phyloP scores from a whole-genome alignment of 2,113 vertebrate genomes.

The Epinephelus lanceolatus region DNA sequence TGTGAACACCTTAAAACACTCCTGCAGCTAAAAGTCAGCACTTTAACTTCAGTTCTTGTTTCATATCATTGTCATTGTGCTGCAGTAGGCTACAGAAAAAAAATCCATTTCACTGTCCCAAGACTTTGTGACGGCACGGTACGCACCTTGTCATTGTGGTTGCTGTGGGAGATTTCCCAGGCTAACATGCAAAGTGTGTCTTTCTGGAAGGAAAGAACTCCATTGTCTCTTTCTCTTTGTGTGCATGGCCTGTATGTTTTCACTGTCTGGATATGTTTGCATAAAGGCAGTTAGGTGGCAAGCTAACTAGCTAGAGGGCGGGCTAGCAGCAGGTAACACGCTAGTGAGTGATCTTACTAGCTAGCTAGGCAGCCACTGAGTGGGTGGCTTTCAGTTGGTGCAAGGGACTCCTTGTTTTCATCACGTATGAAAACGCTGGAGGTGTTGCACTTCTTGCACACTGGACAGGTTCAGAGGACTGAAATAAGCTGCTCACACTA shows the following conservation, averaged over 20 bases:
- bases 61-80: background rate
- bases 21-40: background rate
- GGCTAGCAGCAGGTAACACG: background rate
- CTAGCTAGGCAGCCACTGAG: background rate
- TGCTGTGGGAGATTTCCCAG: background rate
- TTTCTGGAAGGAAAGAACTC: background rate
- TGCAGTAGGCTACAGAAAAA: background rate
- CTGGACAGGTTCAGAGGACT: background rate
- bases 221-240: background rate
- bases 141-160: background rate
- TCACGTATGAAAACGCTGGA: background rate
- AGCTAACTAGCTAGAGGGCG: background rate
- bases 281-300: background rate
- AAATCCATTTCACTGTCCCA: background rate
- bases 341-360: background rate
- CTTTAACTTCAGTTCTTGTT: slow-evolving; percentile 13
- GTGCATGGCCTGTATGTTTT: slow-evolving; percentile 1
- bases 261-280: slow-evolving; percentile 3
- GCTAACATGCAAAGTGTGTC: background rate
- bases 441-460: background rate
- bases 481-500: too few relatives aligned
- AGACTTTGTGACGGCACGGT: background rate
- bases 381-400: background rate
- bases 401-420: background rate
- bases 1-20: background rate